A percentile compares a stretch with the other conserved stretches of the same genome.
Evolutionary conservation across 2,888 invertebrate genomes (phyloP).

Genomic region (Geophilus truncorum): DNA sequence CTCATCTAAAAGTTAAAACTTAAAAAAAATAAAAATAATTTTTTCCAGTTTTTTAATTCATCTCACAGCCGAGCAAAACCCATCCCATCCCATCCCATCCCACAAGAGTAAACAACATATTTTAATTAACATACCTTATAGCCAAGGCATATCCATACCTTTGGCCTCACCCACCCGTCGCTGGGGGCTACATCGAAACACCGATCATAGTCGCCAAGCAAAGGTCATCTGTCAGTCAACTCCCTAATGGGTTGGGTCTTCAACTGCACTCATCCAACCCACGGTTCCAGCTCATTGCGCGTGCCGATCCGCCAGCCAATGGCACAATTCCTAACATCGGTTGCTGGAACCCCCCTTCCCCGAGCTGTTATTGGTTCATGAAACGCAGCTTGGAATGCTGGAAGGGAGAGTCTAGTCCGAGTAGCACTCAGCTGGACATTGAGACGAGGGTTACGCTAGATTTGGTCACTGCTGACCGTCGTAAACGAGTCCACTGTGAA

Average conservation of each 20-base stretch:
- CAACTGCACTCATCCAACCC: background rate
- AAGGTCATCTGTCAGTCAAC: conserved; percentile 1
- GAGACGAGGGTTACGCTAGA: background rate
- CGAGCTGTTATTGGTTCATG: background rate
- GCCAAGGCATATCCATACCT: conserved; percentile 10
- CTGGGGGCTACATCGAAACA: background rate
- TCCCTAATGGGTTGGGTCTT: background rate
- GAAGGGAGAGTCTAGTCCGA: background rate
- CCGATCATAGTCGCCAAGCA: background rate
- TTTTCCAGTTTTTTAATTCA: background rate
- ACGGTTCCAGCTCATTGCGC: background rate
- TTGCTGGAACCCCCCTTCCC: background rate
- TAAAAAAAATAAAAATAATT: background rate
- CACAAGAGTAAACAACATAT: background rate
- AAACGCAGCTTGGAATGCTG: background rate
- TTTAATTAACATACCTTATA: conserved; percentile 9
- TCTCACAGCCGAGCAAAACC: background rate
- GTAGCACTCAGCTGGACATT: conserved; percentile 3
- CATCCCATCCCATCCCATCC: too few species aligned
- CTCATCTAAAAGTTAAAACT: background rate
- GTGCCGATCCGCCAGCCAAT: background rate
- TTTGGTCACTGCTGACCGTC: background rate
- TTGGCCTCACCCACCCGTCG: conserved; percentile 13
- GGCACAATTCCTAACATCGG: background rate
- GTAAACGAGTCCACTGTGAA: background rate